Base-by-base conservation (phyloP, 2,113 vertebrate species). In the Gavia stellata region DNA sequence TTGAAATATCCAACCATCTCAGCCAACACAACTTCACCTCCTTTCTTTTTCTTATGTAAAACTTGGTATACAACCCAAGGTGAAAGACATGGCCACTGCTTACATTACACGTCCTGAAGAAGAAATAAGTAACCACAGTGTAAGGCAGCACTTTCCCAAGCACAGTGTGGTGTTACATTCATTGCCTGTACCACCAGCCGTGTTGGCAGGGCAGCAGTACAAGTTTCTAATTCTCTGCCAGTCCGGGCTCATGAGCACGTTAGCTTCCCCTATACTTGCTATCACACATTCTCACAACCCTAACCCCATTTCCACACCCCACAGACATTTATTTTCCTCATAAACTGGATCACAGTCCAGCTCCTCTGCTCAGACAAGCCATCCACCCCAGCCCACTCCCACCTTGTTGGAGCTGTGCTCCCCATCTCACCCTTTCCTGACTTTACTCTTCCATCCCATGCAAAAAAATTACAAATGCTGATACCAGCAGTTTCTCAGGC, bases 241-340 rank as follows among this genome's bases (percentile, higher is more conserved):
- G 26, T 36, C 31, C 4, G 11, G 1, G 1, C 6, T 34, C 11
- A 31, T 0, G 5, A 68, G 53, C 20, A 42, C 4, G 1, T n/a
- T 24, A 25, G 31, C 45, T 7, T 56, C 10, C 23, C 20, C 20
- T 52, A 16, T 13, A 29, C 17, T 56, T 86, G 31, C 53, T 44
- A 28, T 33, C 50, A 59, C 34, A 56, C 14, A 25, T 62, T 81
- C 28, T 68, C 36, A 81, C 6, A 71, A 44, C 8, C 33, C 18
- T 31, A 58, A 47, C 7, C 10, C 31, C 14, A 44, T 12, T 72
- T 73, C 40, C 40, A 49, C 34, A 77, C 3, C 15, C 13, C 40
- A 34, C 4, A 81, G 70, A 44, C 19, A 34, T 44, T 42, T 80
- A 19, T 29, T 34, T 45, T 63, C 14, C 10, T 47, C 44, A 34